Evolutionary conservation across 2,113 vertebrate genomes (phyloP), one percentile per base, ranked within the genome.

Genomic region (Tenebrosternarchus preto): DNA sequence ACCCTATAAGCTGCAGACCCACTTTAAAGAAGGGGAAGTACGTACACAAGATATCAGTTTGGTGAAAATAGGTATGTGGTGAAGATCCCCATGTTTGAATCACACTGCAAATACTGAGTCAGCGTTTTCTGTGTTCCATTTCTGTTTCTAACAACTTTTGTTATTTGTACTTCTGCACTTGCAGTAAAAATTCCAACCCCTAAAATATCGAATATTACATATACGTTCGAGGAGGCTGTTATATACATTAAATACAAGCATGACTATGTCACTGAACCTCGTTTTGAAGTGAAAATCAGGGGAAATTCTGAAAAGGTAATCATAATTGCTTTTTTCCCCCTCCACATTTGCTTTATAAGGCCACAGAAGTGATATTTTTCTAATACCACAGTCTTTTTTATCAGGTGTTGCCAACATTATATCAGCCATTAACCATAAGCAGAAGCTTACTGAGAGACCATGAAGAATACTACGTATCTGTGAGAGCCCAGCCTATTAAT

Each of bases 121-220:
- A 50, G 5, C 56, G 8, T 27, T 50, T 53, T 24, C 15, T 43
- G 6, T n/a, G 3, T 20, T 6, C 9, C 25, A 25, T 0, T 29
- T 43, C 46, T 66, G 33, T 55, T 36, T 15, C 66, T n/a, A 20
- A 36, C 29, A 36, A 36, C 33, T 36, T 36, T 43, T 77, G 29
- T 79, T 27, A 22, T 53, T 17, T 36, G 22, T 43, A 17, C 7
- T 39, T 19, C 25, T 79, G 12, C 2, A 17, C 12, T 43, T 80
- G 12, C 69, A 93, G 93, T 93, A 0, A 91, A 89, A 78, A 91
- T 92, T 0, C 81, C 33, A 55, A 61, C 74, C 59, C 93, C 92
- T 55, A 3, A 36, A 61, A 78, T 84, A 25, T 11, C 27, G 24
- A 31, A 5, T 57, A 64, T 46, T 8, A 36, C n/a, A 17, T 78